These are phyloP conservation scores for Dinomys branickii DNA, from an alignment of 2,113 vertebrate genomes.

Conservation along the genomic window DNA sequence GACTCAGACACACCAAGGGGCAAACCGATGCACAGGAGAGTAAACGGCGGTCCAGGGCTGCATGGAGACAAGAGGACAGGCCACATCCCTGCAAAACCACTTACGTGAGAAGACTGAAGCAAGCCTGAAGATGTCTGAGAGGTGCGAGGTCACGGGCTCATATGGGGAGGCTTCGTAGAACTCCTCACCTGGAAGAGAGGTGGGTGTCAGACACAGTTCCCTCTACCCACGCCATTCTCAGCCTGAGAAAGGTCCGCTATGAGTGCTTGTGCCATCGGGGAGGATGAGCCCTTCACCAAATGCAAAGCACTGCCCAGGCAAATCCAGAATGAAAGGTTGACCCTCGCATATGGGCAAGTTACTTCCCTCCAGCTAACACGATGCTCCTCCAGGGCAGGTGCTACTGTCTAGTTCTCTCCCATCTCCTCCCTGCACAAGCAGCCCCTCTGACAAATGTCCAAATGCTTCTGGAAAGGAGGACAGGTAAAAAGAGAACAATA, in stretches of 20 bases:
- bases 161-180: slow-evolving; percentile 97
- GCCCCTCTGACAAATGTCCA: neutral
- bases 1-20: neutral
- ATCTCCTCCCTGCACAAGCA: neutral
- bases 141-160: slow-evolving; percentile 93
- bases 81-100: neutral
- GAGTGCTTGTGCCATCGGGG: fast-evolving
- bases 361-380: neutral
- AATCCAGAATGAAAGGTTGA: neutral
- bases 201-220: neutral
- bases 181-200: slow-evolving; percentile 91
- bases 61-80: fast-evolving
- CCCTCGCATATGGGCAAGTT: fast-evolving
- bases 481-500: fast-evolving
- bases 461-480: neutral
- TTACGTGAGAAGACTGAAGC: slow-evolving; percentile 98
- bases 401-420: neutral
- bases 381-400: too few species aligned
- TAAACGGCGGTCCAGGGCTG: neutral
- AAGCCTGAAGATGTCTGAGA: slow-evolving; percentile 93
- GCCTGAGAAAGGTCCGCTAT: fast-evolving
- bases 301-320: neutral
- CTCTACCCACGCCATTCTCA: neutral
- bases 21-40: neutral
- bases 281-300: neutral